Base-by-base conservation (phyloP, 2,113 vertebrate species). In the Calidris pugnax region DNA sequence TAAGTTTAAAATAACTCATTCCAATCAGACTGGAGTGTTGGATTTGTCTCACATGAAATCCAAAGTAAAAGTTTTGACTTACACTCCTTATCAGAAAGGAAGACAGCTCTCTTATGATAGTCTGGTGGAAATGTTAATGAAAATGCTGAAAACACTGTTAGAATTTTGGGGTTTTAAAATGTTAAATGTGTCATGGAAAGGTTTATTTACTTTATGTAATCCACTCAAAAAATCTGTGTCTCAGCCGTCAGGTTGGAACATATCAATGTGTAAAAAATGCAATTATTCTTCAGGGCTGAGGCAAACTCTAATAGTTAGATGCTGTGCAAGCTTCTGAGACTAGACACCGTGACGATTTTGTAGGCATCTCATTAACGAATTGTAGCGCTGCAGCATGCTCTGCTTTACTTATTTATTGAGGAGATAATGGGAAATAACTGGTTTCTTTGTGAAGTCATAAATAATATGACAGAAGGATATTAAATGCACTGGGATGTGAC, bases 371-470 rank as follows among this genome's bases (percentile, higher is more conserved):
- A 98, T 98, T 99, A 99, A 97, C 84, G 84, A 98, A 96, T 97
- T 98, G 97, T 97, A 97, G 97, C 56, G 37, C 90, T 97, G 95
- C 96, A 98, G 94, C 95, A 92, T 97, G 93, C 97, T 96, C 97
- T 98, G 95, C 97, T 97, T 97, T 97, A 96, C 95, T 97, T 98
- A 98, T 98, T 98, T 98, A 98, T 98, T 98, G 98, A 98, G 97
- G 93, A 98, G 97, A 98, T 98, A 98, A 98, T 98, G 97, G 97
- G 97, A 98, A 98, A 98, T 98, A 98, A 98, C 97, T 96, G 88
- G 96, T 97, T 98, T 98, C 96, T 98, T 98, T 98, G 97, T 98
- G 97, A 97, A 98, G 97, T 97, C 93, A 45, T 98, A 98, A 98
- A 98, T 98, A 98, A 98, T 98, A 95, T 93, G 97, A 97, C 96